Percentiles rank a stretch among this genome's conserved stretches.
Evolutionary conservation across 92 coral and sea anemone species (phyloP).

Genomic region (Zoanthus solanderi): DNA sequence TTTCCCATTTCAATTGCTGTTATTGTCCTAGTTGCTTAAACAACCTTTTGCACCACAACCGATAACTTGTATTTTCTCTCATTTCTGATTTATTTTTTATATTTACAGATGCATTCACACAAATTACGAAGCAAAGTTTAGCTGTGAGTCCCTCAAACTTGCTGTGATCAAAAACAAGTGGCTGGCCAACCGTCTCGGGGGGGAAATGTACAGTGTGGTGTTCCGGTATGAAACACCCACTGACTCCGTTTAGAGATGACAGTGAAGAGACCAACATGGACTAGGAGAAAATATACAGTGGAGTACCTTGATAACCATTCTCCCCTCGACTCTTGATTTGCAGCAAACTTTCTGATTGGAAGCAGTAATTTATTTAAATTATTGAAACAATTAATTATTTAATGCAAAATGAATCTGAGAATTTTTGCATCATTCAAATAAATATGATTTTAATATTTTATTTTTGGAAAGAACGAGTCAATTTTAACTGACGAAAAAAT

Average conservation of each 20-base stretch:
- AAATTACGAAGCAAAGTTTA: constrained; percentile 87
- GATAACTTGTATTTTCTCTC: too few species aligned
- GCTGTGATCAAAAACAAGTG: constrained; percentile 97
- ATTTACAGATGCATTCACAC: constrained; percentile 83
- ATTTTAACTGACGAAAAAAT: too few species aligned
- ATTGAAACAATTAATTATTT: too few species aligned
- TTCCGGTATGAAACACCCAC: constrained; percentile 66
- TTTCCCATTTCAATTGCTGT: too few species aligned
- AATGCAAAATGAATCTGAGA: too few species aligned
- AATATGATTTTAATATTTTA: too few species aligned
- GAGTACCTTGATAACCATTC: background rate
- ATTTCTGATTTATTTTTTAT: background rate
- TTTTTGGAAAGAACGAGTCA: too few species aligned
- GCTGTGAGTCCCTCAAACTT: constrained; percentile 93
- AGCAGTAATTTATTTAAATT: too few species aligned
- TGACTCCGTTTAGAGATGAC: background rate
- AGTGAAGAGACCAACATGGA: background rate
- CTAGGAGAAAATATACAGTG: background rate
- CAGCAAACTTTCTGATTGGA: too few species aligned
- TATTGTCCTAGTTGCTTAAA: too few species aligned
- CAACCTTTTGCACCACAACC: background rate
- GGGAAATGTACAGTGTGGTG: constrained; percentile 97
- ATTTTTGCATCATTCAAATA: too few species aligned
- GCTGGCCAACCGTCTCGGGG: constrained; percentile 90
- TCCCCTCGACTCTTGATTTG: background rate